These are phyloP conservation scores for Diplodus sargus DNA, from an alignment of 2,797 vertebrate species.

Conservation along the genomic window DNA sequence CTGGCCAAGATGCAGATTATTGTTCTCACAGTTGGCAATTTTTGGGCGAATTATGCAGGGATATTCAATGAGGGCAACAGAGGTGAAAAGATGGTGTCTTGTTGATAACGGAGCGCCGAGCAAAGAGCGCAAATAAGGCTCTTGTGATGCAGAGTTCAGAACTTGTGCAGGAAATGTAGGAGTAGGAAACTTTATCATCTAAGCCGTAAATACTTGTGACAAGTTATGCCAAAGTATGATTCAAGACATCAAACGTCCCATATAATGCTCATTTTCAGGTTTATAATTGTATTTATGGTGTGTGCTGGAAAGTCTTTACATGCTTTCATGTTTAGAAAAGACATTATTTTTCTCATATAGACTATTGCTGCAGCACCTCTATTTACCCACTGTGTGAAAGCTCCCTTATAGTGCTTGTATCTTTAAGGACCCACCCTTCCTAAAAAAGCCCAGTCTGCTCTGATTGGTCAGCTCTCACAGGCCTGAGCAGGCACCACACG, in stretches of 20 bases:
- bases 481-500: too few relatives aligned
- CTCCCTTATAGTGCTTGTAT: too few relatives aligned
- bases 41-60: slow-evolving; percentile 35
- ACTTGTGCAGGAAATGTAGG: neutral
- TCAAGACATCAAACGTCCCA: neutral
- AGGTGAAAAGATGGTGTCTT: slow-evolving; percentile 10
- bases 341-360: neutral
- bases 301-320: too few relatives aligned
- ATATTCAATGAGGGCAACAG: slow-evolving; percentile 44
- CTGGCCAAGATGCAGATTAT: slow-evolving; percentile 22
- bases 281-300: too few relatives aligned
- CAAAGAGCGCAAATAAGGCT: slow-evolving; percentile 5
- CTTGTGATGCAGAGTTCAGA: neutral
- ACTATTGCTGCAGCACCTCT: too few relatives aligned
- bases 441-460: too few relatives aligned
- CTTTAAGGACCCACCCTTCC: too few relatives aligned
- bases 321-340: neutral
- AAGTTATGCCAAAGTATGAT: neutral
- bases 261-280: too few relatives aligned
- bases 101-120: slow-evolving; percentile 23
- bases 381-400: too few relatives aligned
- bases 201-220: slow-evolving; percentile 6
- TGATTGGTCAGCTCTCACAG: too few relatives aligned
- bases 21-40: slow-evolving; percentile 33
- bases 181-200: neutral